Percentiles rank a stretch among this genome's conserved stretches.
Evolutionary conservation across 2,797 vertebrate species (phyloP).

Genomic region (Sandelia bainsii): DNA sequence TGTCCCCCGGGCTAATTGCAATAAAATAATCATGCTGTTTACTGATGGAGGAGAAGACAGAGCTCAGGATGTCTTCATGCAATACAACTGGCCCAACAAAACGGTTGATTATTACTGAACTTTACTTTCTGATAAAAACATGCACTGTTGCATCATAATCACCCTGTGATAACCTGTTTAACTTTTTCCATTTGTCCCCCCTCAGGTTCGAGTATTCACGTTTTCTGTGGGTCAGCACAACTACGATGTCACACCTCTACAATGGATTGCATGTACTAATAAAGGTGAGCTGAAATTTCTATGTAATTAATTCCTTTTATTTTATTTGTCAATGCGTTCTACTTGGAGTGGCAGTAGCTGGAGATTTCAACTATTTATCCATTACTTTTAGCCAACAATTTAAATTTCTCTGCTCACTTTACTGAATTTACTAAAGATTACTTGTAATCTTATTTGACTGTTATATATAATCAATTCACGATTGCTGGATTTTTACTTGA

Average conservation of each 20-base stretch:
- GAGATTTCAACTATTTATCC: neutral
- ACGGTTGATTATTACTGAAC: constrained; percentile 85
- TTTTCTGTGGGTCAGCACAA: constrained; percentile 99
- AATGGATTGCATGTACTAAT: constrained; percentile 99
- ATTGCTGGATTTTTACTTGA: no score
- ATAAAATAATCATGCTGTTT: constrained; percentile 99
- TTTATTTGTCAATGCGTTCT: neutral
- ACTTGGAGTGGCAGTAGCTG: neutral
- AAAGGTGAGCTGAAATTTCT: constrained; percentile 87
- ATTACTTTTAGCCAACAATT: neutral
- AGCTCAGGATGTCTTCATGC: constrained; percentile 97
- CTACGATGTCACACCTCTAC: constrained; percentile 97
- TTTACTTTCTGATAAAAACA: neutral
- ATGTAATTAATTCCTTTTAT: neutral
- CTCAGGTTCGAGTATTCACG: constrained; percentile 96
- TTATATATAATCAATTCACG: neutral
- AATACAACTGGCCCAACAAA: constrained; percentile 99
- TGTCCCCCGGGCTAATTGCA: constrained; percentile 96
- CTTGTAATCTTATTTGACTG: neutral
- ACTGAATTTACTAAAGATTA: neutral
- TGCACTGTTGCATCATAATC: neutral
- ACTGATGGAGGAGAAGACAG: constrained; percentile 97
- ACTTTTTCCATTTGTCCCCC: neutral
- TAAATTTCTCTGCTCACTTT: neutral
- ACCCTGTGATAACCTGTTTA: neutral